Conservation (phyloP, 2,888 invertebrate species). For the Liopterus haemorrhoidalis region DNA sequence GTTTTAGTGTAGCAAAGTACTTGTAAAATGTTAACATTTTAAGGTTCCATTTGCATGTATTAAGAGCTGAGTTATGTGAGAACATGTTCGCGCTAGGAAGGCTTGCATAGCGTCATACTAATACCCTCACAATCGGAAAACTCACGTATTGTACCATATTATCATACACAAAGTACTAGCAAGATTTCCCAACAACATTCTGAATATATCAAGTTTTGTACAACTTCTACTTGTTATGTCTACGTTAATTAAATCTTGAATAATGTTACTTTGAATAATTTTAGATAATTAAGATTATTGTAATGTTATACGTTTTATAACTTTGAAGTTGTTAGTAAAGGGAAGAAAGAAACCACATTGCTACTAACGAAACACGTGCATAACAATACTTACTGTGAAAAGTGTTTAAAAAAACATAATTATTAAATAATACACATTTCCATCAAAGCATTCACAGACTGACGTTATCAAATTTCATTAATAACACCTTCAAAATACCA, state of each 20-base stretch:
- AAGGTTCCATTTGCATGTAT: conserved; percentile 21
- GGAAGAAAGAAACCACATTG: no score
- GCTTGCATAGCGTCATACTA: conserved; percentile 4
- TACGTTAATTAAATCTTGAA: not conserved
- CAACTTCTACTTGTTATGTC: not conserved
- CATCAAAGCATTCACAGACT: no score
- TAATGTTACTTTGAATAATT: not conserved
- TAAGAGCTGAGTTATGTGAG: conserved; percentile 17
- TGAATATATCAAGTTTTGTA: not conserved
- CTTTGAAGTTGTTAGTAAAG: not conserved
- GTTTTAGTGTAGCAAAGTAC: no score
- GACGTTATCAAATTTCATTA: no score
- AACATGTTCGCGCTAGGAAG: conserved; percentile 10
- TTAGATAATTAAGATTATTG: not conserved
- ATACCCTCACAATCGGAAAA: conserved; percentile 22
- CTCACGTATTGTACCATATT: conserved; percentile 22
- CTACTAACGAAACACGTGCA: no score
- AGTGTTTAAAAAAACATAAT: no score
- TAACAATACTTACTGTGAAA: no score
- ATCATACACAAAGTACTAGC: conserved; percentile 13
- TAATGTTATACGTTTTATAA: not conserved
- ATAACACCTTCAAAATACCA: no score
- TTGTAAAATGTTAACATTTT: conserved; percentile 21
- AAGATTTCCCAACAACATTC: not conserved
- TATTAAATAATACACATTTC: no score